A percentile compares a stretch with the other conserved stretches of the same genome.
Evolutionary conservation across 2,113 vertebrate species (phyloP).

Genomic region (Anguilla japonica): DNA sequence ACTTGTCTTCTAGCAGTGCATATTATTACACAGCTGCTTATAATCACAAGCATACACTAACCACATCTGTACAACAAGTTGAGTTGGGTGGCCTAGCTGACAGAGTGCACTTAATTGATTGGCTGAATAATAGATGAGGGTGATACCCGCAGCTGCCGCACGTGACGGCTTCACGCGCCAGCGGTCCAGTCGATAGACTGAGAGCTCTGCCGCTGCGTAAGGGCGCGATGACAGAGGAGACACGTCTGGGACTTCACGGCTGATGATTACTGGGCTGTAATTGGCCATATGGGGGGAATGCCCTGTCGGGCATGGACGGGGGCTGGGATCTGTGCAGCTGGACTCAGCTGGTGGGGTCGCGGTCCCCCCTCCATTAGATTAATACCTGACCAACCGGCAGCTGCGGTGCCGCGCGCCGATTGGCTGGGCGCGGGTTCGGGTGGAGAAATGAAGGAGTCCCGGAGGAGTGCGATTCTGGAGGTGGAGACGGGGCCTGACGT

Average conservation of each 20-base stretch:
- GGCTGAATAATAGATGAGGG: constrained; percentile 69
- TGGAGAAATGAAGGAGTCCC: constrained; percentile 61
- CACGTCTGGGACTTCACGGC: constrained; percentile 20
- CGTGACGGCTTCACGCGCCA: constrained; percentile 32
- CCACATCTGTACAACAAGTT: constrained; percentile 22
- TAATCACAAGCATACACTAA: background rate
- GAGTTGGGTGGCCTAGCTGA: constrained; percentile 52
- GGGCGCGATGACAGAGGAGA: constrained; percentile 11
- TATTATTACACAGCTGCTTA: background rate
- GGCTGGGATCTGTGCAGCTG: constrained; percentile 30
- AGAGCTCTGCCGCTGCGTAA: too few relatives aligned
- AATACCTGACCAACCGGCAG: constrained; percentile 55
- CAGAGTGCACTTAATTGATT: constrained; percentile 58
- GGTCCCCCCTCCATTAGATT: constrained; percentile 46
- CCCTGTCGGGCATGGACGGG: constrained; percentile 9
- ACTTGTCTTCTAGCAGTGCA: background rate
- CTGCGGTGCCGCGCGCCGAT: constrained; percentile 56
- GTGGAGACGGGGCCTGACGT: constrained; percentile 22
- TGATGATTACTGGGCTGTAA: constrained; percentile 30
- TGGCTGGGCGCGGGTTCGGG: constrained; percentile 63
- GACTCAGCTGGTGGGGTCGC: constrained; percentile 54
- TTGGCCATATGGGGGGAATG: constrained; percentile 14
- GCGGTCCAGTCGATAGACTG: background rate
- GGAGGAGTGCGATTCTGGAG: constrained; percentile 37
- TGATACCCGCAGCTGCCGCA: constrained; percentile 62